A percentile compares a stretch with the other conserved stretches of the same genome.
phyloP scores from a whole-genome alignment of 1,140 invertebrate genomes.

The Helicoverpa armigera region DNA sequence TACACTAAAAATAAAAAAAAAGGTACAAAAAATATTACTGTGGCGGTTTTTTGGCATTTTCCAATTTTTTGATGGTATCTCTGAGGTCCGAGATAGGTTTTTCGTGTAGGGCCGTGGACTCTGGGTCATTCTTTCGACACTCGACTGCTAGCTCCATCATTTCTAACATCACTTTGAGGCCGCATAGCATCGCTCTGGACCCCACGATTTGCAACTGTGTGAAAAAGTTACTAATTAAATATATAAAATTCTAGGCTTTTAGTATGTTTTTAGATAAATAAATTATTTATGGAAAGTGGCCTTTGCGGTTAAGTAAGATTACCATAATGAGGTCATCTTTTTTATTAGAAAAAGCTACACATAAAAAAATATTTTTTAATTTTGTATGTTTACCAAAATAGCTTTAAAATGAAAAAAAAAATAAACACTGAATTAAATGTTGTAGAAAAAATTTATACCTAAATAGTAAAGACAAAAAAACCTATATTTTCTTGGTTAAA shows the following conservation, averaged over 20 bases:
- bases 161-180: slow-evolving; percentile 54
- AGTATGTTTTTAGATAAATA: neutral
- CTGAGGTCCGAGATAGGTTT: slow-evolving; percentile 32
- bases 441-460: no score
- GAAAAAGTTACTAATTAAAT: neutral
- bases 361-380: no score
- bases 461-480: no score
- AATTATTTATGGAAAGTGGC: no score
- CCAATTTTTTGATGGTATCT: slow-evolving; percentile 17
- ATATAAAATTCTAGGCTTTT: neutral
- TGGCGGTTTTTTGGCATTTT: neutral
- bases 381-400: no score
- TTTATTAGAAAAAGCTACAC: no score
- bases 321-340: no score
- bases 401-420: no score
- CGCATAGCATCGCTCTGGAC: slow-evolving; percentile 30
- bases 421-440: no score
- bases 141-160: slow-evolving; percentile 56
- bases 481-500: no score
- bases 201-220: slow-evolving; percentile 57
- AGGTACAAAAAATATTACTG: slow-evolving; percentile 17
- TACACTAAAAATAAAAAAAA: neutral
- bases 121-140: slow-evolving; percentile 39
- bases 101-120: slow-evolving; percentile 30
- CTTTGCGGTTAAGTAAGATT: no score